Base-by-base conservation (phyloP, 2,113 vertebrate genomes). In the Conger conger region DNA sequence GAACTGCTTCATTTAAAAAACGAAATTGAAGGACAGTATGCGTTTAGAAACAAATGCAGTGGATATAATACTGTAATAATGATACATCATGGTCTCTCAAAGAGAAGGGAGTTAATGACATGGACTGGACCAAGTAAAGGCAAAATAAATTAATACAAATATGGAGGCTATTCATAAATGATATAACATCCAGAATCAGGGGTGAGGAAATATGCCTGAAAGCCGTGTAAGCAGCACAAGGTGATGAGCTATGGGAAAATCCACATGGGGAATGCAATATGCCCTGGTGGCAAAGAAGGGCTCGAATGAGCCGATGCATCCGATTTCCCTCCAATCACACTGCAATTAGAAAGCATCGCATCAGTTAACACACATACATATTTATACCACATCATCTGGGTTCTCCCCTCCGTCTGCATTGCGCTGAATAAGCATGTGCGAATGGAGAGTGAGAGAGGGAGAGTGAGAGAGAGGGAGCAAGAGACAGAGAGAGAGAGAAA, bases 311-410 rank as follows among this genome's bases (percentile, higher is more conserved):
- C 90, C 88, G 87, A 53, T 88, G 86, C 89, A 91, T 87, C 88
- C 85, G 76, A 86, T 86, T 88, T 82, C 90, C 88, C 40, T 88
- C 27, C n/a, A 33, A 38, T 82, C 57, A 40, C 91, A 86, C 82
- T 4, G 88, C 91, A 92, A 92, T 93, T 92, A 92, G 37, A 88
- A 42, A 18, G 87, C 79, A 82, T 84, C 88, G 87, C 90, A 90
- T 89, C 86, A 89, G 83, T 92, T 93, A 92, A 91, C 91, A 88
- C 82, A 83, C 92, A 92, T 91, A 80, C 91, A 93, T 94, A 94
- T 94, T 94, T 91, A 93, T 92, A 85, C 84, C 63, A 85, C 81
- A 86, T 89, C 88, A 87, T 80, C 79, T 84, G 85, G 27, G 79
- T 87, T 87, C 79, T 86, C 87, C 87, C 86, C 86, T 87, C 85